Evolutionary conservation across 2,888 invertebrate species (phyloP), one percentile per base, ranked within the genome.

Genomic region (Aphrophora alni): DNA sequence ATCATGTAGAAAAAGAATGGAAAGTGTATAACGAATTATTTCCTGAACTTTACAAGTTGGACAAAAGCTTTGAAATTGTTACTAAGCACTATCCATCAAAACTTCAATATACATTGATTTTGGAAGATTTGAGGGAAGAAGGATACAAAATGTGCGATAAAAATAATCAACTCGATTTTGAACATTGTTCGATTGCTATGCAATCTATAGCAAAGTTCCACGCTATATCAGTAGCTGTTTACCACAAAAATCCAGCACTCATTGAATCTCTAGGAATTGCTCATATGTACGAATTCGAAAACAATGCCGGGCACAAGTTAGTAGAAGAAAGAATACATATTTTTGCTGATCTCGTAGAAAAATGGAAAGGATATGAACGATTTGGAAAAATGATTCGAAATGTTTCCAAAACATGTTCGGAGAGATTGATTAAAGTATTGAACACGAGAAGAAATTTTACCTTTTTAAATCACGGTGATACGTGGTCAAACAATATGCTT

Each of bases 401-500:
- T 2, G 25, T 73, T 14, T 70, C 24, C 8, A 68, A 72, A 12
- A 69, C 71, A 8, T 28, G 68, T 17, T 27, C 21, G 69, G 71
- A 73, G 7, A 44, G 17, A 14, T 2, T 44, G 44, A 14, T 7
- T 2, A 2, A 7, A 14, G 70, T 75, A 17, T 69, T 38, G 7
- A 44, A 73, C 14, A 77, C 75, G 8, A 24, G 51, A 12, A 51
- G 38, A 1, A 80, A 80, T 44, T 80, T 83, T 7, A 81, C 77
- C n/a, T 81, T 82, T 3, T 28, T 83, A 14, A 81, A 81, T 24
- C 83, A 83, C 38, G 82, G 82, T 0, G 83, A 83, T 33, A 26
- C 77, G n/a, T 83, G 83, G 83, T 24, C 73, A 4, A 82, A 80
- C 38, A 83, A 84, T 24, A 80, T 83, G 70, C 69, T 83, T 81